Percentiles rank a stretch among this genome's conserved stretches.
These are phyloP conservation scores for Melanotaenia duboulayi DNA, from an alignment of 2,113 vertebrate genomes.

Conservation along the genomic window DNA sequence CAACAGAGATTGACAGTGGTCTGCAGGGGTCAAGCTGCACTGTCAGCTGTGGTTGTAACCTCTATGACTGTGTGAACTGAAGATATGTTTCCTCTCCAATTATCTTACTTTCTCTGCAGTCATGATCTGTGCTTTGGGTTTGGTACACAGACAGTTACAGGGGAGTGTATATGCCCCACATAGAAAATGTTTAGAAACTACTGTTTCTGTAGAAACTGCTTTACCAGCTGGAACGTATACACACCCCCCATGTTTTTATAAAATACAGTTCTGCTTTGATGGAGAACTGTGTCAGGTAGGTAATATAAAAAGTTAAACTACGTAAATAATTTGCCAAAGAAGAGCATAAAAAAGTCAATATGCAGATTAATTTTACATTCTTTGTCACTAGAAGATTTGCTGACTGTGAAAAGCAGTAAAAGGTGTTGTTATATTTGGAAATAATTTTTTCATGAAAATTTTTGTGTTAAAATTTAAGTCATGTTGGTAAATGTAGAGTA, in stretches of 20 bases:
- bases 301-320: too few species aligned
- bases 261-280: not conserved
- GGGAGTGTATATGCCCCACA: not conserved
- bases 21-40: constrained; percentile 63
- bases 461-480: too few species aligned
- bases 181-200: constrained; percentile 14
- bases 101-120: constrained; percentile 30
- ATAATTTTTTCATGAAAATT: too few species aligned
- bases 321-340: too few species aligned
- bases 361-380: too few species aligned
- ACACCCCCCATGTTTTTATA: not conserved
- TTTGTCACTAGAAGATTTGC: too few species aligned
- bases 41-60: constrained; percentile 55
- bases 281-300: too few species aligned
- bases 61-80: constrained; percentile 47
- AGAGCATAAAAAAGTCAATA: too few species aligned
- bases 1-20: constrained; percentile 53
- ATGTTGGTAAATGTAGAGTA: too few species aligned
- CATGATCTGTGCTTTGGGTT: constrained; percentile 44
- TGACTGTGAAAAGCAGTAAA: too few species aligned
- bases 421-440: too few species aligned
- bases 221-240: not conserved
- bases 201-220: constrained; percentile 22
- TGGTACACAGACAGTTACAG: constrained; percentile 18
- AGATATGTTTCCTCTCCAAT: constrained; percentile 35